phyloP scores from a whole-genome alignment of 2,888 invertebrate species.

The Teleogryllus oceanicus region DNA sequence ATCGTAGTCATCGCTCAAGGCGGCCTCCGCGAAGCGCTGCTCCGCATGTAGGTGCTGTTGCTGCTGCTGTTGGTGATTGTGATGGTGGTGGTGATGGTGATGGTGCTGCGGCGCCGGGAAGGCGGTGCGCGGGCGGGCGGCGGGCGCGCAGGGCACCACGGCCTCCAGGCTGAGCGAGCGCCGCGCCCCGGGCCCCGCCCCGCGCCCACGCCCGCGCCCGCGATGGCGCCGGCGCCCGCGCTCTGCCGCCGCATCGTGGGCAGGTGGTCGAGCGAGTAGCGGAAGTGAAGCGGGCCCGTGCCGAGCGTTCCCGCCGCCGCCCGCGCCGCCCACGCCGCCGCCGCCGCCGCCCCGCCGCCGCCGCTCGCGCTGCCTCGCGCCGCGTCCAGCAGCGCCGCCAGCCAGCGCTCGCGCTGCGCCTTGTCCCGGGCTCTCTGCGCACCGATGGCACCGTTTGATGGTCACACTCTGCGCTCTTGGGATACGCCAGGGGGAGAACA shows the following conservation, averaged over 20 bases:
- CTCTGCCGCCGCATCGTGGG: constrained; percentile 25
- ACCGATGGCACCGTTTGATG: background rate
- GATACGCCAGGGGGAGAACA: no score
- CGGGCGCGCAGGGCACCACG: background rate
- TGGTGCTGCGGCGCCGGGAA: no score
- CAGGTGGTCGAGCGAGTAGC: constrained; percentile 48
- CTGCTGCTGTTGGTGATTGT: no score
- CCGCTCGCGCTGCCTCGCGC: background rate
- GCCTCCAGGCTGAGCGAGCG: background rate
- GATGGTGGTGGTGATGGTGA: no score
- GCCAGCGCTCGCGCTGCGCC: constrained; percentile 53
- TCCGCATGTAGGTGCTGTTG: no score
- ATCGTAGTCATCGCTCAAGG: no score
- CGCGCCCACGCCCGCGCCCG: background rate
- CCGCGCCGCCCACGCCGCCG: background rate
- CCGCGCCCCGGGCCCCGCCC: background rate
- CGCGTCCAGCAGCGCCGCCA: constrained; percentile 51
- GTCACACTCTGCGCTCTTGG: no score
- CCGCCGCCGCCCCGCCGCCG: constrained; percentile 46
- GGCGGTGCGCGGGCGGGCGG: background rate
- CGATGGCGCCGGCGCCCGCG: background rate
- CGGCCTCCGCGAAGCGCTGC: no score
- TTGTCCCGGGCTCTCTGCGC: constrained; percentile 51
- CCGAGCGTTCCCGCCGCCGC: background rate
- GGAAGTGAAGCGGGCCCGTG: constrained; percentile 42